A percentile compares a stretch with the other conserved stretches of the same genome.
phyloP scores from a whole-genome alignment of 2,113 vertebrate species.

The Limnothrissa miodon region DNA sequence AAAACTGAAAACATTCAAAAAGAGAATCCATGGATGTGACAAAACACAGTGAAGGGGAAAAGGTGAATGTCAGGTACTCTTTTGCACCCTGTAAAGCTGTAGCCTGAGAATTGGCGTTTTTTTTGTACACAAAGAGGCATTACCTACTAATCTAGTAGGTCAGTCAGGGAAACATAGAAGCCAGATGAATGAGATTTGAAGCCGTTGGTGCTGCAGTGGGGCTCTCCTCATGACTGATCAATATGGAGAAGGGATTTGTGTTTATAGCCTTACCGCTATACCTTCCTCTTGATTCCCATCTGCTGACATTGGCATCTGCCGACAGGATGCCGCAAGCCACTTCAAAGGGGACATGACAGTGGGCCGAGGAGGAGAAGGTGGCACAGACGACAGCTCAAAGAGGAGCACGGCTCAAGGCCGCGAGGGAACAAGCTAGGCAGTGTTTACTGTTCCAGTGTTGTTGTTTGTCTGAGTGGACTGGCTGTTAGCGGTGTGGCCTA shows the following conservation, averaged over 20 bases:
- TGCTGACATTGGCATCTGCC: too few species aligned
- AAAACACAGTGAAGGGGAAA: background rate
- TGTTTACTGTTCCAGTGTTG: background rate
- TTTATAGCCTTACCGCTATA: background rate
- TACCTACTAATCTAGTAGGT: background rate
- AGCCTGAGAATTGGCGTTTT: background rate
- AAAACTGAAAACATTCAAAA: background rate
- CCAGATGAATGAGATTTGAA: background rate
- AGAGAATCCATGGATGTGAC: background rate
- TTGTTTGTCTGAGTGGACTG: background rate
- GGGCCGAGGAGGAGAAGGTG: slow-evolving; percentile 46
- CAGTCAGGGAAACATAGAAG: background rate
- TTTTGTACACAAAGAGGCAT: background rate
- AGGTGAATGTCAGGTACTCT: background rate
- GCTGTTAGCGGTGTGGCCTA: background rate
- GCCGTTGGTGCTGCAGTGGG: background rate
- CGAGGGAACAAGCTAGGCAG: background rate
- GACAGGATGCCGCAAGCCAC: slow-evolving; percentile 41
- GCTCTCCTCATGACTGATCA: background rate
- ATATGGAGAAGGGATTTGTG: background rate
- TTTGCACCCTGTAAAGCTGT: background rate
- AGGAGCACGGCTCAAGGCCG: slow-evolving; percentile 31
- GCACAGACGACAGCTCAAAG: slow-evolving; percentile 36
- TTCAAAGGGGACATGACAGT: slow-evolving; percentile 34
- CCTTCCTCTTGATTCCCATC: background rate